A percentile compares a stretch with the other conserved stretches of the same genome.
These are phyloP conservation scores for Lasioglossum marginatum DNA, from an alignment of 2,888 invertebrate genomes.

Conservation along the genomic window DNA sequence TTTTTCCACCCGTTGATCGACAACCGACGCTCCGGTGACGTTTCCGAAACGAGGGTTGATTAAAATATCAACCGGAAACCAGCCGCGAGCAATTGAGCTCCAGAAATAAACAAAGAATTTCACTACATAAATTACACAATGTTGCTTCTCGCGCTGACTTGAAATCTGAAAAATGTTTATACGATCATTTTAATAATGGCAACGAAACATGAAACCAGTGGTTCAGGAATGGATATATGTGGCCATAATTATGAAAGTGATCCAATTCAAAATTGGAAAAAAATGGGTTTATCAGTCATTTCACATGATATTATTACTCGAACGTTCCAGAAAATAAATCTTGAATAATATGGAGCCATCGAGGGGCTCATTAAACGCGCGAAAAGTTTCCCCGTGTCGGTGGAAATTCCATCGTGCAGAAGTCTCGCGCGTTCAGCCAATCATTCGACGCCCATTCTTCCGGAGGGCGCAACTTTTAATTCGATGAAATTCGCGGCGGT, in stretches of 20 bases:
- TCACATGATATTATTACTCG: too few relatives aligned
- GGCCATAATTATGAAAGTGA: too few relatives aligned
- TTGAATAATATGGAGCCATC: background rate
- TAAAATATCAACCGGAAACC: background rate
- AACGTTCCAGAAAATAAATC: background rate
- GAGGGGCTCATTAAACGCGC: slow-evolving; percentile 19
- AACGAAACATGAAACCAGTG: too few relatives aligned
- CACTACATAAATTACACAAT: too few relatives aligned
- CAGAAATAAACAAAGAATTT: too few relatives aligned
- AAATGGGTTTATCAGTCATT: too few relatives aligned
- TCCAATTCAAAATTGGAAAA: too few relatives aligned
- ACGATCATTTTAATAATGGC: too few relatives aligned
- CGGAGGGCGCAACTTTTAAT: slow-evolving; percentile 64
- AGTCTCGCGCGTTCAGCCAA: slow-evolving; percentile 32
- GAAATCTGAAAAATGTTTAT: too few relatives aligned
- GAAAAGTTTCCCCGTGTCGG: slow-evolving; percentile 1
- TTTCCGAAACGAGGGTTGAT: background rate
- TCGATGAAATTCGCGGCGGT: slow-evolving; percentile 60
- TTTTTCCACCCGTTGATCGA: slow-evolving; percentile 38
- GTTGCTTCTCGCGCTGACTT: too few relatives aligned
- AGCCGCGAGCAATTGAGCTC: rapidly evolving
- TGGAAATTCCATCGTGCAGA: slow-evolving; percentile 16
- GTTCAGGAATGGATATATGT: too few relatives aligned
- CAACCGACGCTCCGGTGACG: slow-evolving; percentile 11
- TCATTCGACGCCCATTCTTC: slow-evolving; percentile 27